These are phyloP conservation scores for Apocheima hispidaria DNA, from an alignment of 2,888 invertebrate genomes.

Conservation along the genomic window DNA sequence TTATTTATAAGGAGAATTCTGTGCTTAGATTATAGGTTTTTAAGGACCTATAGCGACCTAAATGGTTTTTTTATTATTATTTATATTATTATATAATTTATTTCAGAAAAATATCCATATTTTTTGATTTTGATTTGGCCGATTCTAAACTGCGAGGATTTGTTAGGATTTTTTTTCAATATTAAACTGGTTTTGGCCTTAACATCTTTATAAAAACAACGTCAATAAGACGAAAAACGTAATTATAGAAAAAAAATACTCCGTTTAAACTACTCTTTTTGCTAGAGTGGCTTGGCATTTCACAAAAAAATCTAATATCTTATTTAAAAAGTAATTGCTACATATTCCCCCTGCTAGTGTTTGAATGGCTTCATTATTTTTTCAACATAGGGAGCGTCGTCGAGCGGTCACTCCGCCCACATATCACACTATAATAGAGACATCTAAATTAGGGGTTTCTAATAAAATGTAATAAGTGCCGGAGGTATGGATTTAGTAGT, in stretches of 20 bases:
- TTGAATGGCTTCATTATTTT: slow-evolving; percentile 73
- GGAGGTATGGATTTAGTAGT: slow-evolving; percentile 44
- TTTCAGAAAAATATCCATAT: too few species aligned
- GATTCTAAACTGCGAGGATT: too few species aligned
- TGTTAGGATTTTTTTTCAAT: too few species aligned
- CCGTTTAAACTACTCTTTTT: slow-evolving; percentile 2
- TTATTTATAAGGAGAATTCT: too few species aligned
- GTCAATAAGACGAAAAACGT: too few species aligned
- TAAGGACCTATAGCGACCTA: too few species aligned
- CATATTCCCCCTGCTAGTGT: slow-evolving; percentile 34
- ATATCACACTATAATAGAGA: slow-evolving; percentile 71
- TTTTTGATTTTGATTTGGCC: too few species aligned
- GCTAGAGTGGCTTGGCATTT: slow-evolving; percentile 21
- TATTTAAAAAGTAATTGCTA: slow-evolving; percentile 59
- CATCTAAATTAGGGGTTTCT: slow-evolving; percentile 70
- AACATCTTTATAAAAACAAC: too few species aligned
- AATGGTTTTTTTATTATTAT: too few species aligned
- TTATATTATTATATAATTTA: too few species aligned
- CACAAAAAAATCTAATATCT: slow-evolving; percentile 45
- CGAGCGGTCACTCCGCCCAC: slow-evolving; percentile 63
- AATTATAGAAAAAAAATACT: neutral
- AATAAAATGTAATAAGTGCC: slow-evolving; percentile 46
- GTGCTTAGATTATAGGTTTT: too few species aligned
- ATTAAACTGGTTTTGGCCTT: too few species aligned
- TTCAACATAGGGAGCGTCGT: slow-evolving; percentile 55